Conservation (phyloP, 2,113 vertebrate genomes). For the Neopipo cinnamomea region DNA sequence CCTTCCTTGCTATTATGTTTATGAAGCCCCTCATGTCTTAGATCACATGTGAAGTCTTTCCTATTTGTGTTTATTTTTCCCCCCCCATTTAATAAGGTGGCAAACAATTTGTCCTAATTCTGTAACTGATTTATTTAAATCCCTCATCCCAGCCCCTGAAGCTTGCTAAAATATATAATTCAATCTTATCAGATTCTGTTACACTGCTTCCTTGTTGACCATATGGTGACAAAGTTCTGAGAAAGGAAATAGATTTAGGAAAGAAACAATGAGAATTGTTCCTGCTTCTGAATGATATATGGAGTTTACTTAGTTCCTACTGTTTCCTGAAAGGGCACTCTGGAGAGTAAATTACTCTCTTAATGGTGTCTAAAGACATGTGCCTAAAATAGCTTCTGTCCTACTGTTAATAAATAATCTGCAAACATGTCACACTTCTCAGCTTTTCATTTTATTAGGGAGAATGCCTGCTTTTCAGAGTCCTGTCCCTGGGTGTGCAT, state of each 20-base stretch:
- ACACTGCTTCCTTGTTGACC: conserved; percentile 3
- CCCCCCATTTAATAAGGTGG: neutral
- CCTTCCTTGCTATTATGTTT: neutral
- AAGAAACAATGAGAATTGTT: conserved; percentile 58
- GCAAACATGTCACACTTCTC: conserved; percentile 10
- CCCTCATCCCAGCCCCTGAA: neutral
- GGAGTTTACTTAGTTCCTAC: conserved; percentile 57
- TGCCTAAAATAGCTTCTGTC: conserved; percentile 38
- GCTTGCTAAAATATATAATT: conserved; percentile 5
- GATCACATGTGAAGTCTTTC: neutral
- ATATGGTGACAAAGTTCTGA: conserved; percentile 41
- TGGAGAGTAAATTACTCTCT: conserved; percentile 53
- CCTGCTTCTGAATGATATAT: conserved; percentile 50
- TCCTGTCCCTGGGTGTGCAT: neutral
- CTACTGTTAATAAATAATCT: conserved; percentile 56
- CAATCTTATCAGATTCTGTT: neutral
- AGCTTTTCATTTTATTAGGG: conserved; percentile 14
- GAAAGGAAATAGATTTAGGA: conserved; percentile 56
- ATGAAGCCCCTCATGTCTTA: neutral
- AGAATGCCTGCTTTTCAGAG: neutral
- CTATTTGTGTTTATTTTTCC: neutral
- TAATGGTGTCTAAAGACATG: conserved; percentile 58
- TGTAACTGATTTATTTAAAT: neutral
- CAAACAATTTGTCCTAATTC: neutral
- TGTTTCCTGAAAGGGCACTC: conserved; percentile 61